Evolutionary conservation across 2,113 vertebrate species (phyloP), one percentile per base, ranked within the genome.

Genomic region (Halcyon malimbica): DNA sequence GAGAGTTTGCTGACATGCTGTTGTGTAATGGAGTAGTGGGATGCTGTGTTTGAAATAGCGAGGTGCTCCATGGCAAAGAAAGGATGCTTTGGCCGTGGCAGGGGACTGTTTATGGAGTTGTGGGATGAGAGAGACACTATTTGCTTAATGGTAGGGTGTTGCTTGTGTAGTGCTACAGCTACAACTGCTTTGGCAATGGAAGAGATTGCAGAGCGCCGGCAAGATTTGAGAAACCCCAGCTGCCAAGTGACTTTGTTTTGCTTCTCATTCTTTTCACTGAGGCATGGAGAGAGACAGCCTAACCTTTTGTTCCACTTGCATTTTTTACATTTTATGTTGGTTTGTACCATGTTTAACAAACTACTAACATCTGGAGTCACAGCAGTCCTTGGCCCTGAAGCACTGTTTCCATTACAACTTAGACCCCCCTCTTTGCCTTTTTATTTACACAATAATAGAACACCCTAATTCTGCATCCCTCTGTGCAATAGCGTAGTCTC

Each of bases 241-340:
- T 97, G 94, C 90, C 70, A 77, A 95, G 84, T 88, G 68, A 89
- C 77, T 95, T 95, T 94, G 83, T 93, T 96, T 93, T 86, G 83
- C 48, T 96, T 96, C 87, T 89, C 85, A 75, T 88, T 92, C 95
- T 87, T 63, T 62, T 88, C 70, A 86, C 59, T 68, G 85, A 41
- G 64, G 59, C 95, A 78, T 83, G 85, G 94, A 63, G 96, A 75
- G 96, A 97, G 64, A 56, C 89, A 94, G 78, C 70, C 84, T 97
- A 94, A 97, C 95, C 97, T 97, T 97, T 97, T 97, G 96, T 97
- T 96, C 96, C 91, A 63, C 76, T 85, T 78, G 88, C 93, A 95
- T 97, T 91, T 90, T 96, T 94, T 31, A 70, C 91, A 90, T 95
- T 76, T 93, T 83, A 5, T 74, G 83, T 89, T 70, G 94, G 25